Conservation (phyloP, 2,888 invertebrate genomes). For the Portevinia maculata region DNA sequence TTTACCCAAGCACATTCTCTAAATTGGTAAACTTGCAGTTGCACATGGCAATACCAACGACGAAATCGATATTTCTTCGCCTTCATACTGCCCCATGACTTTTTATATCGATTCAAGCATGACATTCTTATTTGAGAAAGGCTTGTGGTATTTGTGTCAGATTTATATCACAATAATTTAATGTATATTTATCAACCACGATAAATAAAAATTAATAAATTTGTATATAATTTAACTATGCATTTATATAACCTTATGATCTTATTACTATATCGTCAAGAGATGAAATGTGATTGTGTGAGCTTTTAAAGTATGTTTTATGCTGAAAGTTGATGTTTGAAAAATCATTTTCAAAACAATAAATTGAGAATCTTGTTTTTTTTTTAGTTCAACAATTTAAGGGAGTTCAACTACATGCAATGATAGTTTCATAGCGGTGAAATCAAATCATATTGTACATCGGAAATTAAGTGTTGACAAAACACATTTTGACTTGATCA, state of each 20-base stretch:
- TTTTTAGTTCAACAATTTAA: too few relatives aligned
- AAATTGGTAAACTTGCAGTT: too few relatives aligned
- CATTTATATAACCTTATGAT: slow-evolving; percentile 48
- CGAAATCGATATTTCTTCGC: not conserved
- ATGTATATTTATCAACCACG: too few relatives aligned
- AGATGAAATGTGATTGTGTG: slow-evolving; percentile 44
- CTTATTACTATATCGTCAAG: slow-evolving; percentile 40
- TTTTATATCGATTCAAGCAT: not conserved
- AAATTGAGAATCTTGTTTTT: not conserved
- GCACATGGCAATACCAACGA: not conserved
- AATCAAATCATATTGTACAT: not conserved
- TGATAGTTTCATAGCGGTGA: too few relatives aligned
- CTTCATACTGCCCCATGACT: not conserved
- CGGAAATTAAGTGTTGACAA: not conserved
- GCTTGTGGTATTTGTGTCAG: not conserved
- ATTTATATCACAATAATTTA: too few relatives aligned
- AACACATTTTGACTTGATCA: not conserved
- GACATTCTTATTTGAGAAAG: not conserved
- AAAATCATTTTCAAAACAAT: not conserved
- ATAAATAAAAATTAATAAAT: not conserved
- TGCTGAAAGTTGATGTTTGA: not conserved
- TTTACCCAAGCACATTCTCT: too few relatives aligned
- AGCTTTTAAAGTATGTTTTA: not conserved
- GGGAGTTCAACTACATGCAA: too few relatives aligned
- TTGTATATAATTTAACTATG: slow-evolving; percentile 7